These are phyloP conservation scores for Dendrolimus kikuchii DNA, from an alignment of 1,140 invertebrate species.

Conservation along the genomic window DNA sequence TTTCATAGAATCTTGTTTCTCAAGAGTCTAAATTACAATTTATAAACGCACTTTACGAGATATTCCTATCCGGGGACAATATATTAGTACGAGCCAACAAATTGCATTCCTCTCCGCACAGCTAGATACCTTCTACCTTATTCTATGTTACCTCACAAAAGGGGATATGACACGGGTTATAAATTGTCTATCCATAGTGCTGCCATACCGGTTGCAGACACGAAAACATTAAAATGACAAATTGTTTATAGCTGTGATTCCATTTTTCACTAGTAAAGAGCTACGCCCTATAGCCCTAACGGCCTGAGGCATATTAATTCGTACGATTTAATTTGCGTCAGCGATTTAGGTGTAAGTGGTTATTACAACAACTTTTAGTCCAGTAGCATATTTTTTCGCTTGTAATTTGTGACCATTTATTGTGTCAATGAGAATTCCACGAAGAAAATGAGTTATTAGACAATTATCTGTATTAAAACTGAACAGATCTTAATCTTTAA, in stretches of 20 bases:
- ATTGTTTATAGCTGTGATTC: conserved; percentile 33
- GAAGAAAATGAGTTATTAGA: no score
- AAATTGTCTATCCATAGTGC: conserved; percentile 34
- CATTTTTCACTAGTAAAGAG: conserved; percentile 34
- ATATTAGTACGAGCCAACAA: conserved; percentile 20
- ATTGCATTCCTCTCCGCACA: conserved; percentile 27
- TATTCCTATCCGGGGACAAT: conserved; percentile 9
- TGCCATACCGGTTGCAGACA: conserved; percentile 21
- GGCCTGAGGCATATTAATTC: conserved; percentile 23
- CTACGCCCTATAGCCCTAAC: conserved; percentile 7
- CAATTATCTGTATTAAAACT: no score
- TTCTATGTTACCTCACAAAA: conserved; percentile 24
- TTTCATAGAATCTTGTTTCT: not conserved
- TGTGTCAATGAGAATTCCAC: no score
- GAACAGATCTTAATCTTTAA: no score
- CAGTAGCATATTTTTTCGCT: conserved; percentile 10
- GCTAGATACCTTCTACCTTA: conserved; percentile 14
- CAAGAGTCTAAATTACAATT: conserved; percentile 10
- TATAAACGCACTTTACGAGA: conserved; percentile 17
- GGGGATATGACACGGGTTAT: conserved; percentile 32
- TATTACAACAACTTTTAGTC: conserved; percentile 15
- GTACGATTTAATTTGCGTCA: conserved; percentile 21
- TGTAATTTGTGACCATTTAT: no score
- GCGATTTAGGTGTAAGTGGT: conserved; percentile 9
- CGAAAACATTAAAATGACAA: conserved; percentile 47